phyloP scores from a whole-genome alignment of 2,888 invertebrate genomes.

The Sussaba pulchella region DNA sequence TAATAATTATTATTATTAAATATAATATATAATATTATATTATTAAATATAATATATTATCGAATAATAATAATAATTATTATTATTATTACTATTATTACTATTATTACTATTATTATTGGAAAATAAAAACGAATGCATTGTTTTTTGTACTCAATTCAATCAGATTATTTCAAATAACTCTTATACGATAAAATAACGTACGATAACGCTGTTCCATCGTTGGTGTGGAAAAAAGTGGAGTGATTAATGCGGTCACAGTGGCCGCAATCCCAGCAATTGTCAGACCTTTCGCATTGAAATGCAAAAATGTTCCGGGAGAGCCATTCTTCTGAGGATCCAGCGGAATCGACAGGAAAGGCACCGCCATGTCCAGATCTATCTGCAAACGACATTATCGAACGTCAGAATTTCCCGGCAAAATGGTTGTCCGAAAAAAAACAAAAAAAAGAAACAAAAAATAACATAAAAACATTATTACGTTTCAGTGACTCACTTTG shows the following conservation, averaged over 20 bases:
- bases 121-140: no score
- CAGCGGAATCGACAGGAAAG: conserved; percentile 89
- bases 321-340: conserved; percentile 85
- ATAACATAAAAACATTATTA: conserved; percentile 22
- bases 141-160: no score
- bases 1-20: no score
- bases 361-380: conserved; percentile 88
- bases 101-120: no score
- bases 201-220: conserved; percentile 70
- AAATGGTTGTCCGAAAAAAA: no score
- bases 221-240: conserved; percentile 78
- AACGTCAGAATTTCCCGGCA: no score
- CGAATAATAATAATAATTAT: no score
- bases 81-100: no score
- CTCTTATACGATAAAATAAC: conserved; percentile 30
- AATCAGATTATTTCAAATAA: no score
- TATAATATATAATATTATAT: no score
- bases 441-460: no score
- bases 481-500: conserved; percentile 84
- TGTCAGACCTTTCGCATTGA: conserved; percentile 87
- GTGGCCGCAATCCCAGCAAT: conserved; percentile 87
- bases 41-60: no score
- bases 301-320: conserved; percentile 85
- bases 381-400: conserved; percentile 87
- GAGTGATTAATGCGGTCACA: conserved; percentile 86